These are phyloP conservation scores for Cercocebus atys DNA, from an alignment of 2,113 vertebrate species.

Conservation along the genomic window DNA sequence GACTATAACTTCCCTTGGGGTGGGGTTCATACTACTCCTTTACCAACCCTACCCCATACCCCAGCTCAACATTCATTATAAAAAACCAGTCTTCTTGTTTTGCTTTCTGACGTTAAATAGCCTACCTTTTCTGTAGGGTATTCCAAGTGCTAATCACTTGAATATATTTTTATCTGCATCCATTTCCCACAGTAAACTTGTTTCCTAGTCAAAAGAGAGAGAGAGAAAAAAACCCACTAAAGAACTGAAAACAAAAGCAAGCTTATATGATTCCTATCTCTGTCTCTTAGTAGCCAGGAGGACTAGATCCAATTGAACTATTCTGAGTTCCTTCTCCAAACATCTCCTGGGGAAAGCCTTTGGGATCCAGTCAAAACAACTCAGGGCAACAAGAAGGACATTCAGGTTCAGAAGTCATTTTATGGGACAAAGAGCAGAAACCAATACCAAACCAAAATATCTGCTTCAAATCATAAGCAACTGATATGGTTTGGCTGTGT, in stretches of 20 bases:
- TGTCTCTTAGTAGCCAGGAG: neutral
- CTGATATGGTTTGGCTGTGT: no score
- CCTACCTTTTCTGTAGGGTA: neutral
- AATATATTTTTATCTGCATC: neutral
- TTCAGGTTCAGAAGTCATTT: neutral
- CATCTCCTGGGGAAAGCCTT: neutral
- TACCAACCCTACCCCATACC: neutral
- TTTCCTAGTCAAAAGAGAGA: neutral
- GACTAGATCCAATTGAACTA: neutral
- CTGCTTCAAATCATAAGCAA: neutral
- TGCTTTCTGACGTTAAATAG: neutral
- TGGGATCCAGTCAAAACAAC: neutral
- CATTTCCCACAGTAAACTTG: neutral
- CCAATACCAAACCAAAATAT: neutral
- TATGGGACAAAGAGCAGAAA: neutral
- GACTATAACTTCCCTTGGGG: neutral
- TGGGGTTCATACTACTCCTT: neutral
- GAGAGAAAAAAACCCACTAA: neutral
- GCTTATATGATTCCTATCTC: neutral
- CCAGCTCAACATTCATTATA: neutral
- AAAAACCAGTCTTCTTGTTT: neutral
- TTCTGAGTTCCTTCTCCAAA: neutral
- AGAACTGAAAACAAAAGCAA: neutral
- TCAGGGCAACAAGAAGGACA: neutral
- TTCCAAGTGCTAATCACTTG: neutral